phyloP scores from a whole-genome alignment of 2,113 vertebrate species.

The Alligator mississippiensis region DNA sequence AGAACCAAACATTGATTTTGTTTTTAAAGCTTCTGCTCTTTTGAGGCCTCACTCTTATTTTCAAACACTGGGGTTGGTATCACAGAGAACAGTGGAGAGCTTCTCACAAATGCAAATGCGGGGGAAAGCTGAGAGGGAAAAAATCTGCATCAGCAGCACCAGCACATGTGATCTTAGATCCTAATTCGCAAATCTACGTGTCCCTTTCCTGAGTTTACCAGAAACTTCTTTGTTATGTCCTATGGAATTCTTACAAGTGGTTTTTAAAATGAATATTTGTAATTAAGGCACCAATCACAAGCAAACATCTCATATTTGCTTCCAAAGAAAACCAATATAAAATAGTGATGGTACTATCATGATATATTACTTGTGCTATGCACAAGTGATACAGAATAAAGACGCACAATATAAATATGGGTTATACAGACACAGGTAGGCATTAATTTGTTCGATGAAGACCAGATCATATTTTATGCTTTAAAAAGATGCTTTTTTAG shows the following conservation, averaged over 20 bases:
- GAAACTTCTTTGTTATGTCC: background rate
- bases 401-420: background rate
- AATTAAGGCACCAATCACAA: background rate
- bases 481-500: background rate
- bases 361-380: too few species aligned
- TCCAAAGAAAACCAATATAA: too few species aligned
- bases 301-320: background rate
- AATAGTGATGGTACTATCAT: too few species aligned
- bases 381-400: background rate
- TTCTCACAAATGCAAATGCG: too few species aligned
- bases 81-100: background rate
- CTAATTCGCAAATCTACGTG: background rate
- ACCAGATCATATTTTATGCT: background rate
- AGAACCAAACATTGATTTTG: background rate
- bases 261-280: background rate
- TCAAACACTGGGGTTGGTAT: background rate
- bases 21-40: background rate
- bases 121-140: too few species aligned
- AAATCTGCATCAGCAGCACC: too few species aligned
- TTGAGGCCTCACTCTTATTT: background rate
- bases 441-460: background rate
- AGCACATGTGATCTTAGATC: background rate
- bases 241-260: background rate
- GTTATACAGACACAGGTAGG: background rate
- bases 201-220: background rate